A percentile compares a stretch with the other conserved stretches of the same genome.
phyloP scores from a whole-genome alignment of 2,888 invertebrate species.

The Hirtodrosophila cameraria region DNA sequence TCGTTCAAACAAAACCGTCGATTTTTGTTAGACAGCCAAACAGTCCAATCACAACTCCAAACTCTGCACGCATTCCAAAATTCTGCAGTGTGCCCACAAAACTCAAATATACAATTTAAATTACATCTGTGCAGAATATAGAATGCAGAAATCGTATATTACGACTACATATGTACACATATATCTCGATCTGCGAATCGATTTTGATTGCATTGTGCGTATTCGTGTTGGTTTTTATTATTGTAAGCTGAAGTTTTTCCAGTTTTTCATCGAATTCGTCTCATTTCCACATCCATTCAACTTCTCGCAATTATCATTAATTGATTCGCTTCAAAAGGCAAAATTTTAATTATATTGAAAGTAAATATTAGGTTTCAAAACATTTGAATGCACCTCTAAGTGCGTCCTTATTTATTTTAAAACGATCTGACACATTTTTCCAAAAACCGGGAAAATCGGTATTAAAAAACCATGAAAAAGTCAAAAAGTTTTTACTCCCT shows the following conservation, averaged over 20 bases:
- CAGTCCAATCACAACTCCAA: conserved; percentile 27
- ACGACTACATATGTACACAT: conserved; percentile 1
- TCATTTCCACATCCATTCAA: conserved; percentile 34
- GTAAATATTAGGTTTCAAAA: conserved; percentile 38
- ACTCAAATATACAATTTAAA: conserved; percentile 63
- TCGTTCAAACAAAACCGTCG: conserved; percentile 34
- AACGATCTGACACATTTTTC: too few relatives aligned
- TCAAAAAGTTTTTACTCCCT: too few relatives aligned
- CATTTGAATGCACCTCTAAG: too few relatives aligned
- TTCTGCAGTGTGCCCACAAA: conserved; percentile 45
- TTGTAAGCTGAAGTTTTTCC: conserved; percentile 49
- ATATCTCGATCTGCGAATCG: conserved; percentile 50
- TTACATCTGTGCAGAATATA: conserved; percentile 40
- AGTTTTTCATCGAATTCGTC: conserved; percentile 66
- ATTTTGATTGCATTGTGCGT: conserved; percentile 68
- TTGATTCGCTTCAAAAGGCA: conserved; percentile 10
- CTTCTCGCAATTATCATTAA: conserved; percentile 49
- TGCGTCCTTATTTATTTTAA: not conserved
- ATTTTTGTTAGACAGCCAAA: conserved; percentile 15
- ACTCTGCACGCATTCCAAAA: conserved; percentile 51
- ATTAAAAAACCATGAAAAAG: too few relatives aligned
- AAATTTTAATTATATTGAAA: conserved; percentile 23
- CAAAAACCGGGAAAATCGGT: too few relatives aligned
- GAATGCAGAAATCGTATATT: conserved; percentile 25
- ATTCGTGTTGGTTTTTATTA: conserved; percentile 75